Percentiles rank a stretch among this genome's conserved stretches.
Conservation (phyloP, 2,888 invertebrate species). For the Protodeltote pygarga region DNA sequence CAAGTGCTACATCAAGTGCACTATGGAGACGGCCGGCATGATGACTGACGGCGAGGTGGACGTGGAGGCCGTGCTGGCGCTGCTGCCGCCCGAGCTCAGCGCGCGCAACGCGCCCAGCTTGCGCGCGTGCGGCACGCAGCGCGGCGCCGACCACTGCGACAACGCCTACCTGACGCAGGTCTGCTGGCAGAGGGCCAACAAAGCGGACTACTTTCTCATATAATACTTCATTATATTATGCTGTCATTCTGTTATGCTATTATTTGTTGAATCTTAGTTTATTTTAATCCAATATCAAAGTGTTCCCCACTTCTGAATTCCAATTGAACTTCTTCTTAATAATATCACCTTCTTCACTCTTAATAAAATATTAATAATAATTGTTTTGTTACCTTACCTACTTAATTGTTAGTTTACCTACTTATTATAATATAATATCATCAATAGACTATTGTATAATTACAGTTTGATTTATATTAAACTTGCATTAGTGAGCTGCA, state of each 20-base stretch:
- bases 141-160: slow-evolving; percentile 76
- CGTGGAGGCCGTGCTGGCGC: slow-evolving; percentile 72
- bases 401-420: neutral
- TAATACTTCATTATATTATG: slow-evolving; percentile 37
- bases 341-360: no score
- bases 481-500: neutral
- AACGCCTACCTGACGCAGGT: slow-evolving; percentile 75
- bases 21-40: slow-evolving; percentile 82
- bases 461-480: neutral
- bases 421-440: neutral
- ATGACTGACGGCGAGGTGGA: slow-evolving; percentile 72
- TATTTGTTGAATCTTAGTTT: neutral
- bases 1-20: slow-evolving; percentile 80
- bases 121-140: slow-evolving; percentile 68
- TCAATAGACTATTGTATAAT: slow-evolving; percentile 1
- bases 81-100: slow-evolving; percentile 69
- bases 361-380: no score
- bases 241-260: neutral
- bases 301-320: no score
- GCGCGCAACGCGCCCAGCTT: slow-evolving; percentile 57
- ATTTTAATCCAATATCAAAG: no score
- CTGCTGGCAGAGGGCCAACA: slow-evolving; percentile 77
- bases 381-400: no score
- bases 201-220: slow-evolving; percentile 72
- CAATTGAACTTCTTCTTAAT: no score